These are phyloP conservation scores for Acropternis orthonyx DNA, from an alignment of 2,797 vertebrate genomes.

Conservation along the genomic window DNA sequence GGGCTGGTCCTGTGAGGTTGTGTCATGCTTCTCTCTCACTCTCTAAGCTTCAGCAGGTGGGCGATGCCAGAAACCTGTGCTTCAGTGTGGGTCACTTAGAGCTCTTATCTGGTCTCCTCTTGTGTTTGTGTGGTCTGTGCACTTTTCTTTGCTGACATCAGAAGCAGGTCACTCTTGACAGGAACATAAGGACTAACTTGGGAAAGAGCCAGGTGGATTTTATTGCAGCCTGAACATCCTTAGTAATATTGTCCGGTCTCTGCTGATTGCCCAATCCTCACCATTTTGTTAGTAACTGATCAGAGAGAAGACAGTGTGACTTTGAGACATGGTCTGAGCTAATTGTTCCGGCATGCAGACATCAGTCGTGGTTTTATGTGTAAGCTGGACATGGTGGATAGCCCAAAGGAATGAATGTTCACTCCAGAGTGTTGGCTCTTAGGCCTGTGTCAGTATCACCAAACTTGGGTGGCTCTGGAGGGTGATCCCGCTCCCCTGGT, in stretches of 20 bases:
- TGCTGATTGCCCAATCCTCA: neutral
- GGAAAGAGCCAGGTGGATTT: neutral
- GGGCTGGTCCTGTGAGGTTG: neutral
- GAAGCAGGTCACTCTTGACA: neutral
- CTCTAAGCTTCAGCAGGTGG: neutral
- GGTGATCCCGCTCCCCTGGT: accelerated
- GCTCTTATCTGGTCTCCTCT: neutral
- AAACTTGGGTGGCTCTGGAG: neutral
- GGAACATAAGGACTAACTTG: neutral
- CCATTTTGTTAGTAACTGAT: neutral
- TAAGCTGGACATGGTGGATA: neutral
- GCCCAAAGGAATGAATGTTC: neutral
- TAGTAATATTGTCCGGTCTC: neutral
- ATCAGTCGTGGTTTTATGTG: neutral
- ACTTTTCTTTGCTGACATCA: neutral
- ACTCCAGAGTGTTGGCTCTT: neutral
- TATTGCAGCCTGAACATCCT: neutral
- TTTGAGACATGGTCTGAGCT: neutral
- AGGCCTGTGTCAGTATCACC: neutral
- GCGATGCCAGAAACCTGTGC: neutral
- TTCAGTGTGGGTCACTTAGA: neutral
- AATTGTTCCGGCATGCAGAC: neutral
- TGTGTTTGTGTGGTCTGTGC: neutral
- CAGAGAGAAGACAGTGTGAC: neutral
- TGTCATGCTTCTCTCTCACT: neutral